Evolutionary conservation across 2,888 invertebrate genomes (phyloP).

Genomic region (Mythimna albipuncta): DNA sequence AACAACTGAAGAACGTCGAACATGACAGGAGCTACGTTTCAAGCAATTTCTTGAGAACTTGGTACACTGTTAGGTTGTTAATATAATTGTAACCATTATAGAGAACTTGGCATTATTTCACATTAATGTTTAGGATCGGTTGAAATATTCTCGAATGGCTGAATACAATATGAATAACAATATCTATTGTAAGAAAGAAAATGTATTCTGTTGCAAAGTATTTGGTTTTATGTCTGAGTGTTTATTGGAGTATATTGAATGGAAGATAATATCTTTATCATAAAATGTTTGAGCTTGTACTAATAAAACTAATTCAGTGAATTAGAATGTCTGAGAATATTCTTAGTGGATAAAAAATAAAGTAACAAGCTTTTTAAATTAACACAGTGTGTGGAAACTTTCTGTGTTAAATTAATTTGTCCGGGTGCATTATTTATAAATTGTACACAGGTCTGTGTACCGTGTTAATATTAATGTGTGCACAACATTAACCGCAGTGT

Average conservation of each 20-base stretch:
- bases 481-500: conserved; percentile 60
- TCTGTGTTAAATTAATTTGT: conserved; percentile 38
- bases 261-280: conserved; percentile 29
- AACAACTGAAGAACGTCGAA: too few relatives aligned
- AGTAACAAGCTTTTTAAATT: neutral
- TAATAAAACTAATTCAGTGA: conserved; percentile 8
- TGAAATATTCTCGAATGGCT: conserved; percentile 45
- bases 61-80: too few relatives aligned
- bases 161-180: conserved; percentile 55
- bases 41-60: too few relatives aligned
- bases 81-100: too few relatives aligned
- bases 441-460: conserved; percentile 34
- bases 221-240: conserved; percentile 49
- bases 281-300: conserved; percentile 17
- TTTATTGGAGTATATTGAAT: conserved; percentile 42
- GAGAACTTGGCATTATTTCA: too few relatives aligned
- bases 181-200: conserved; percentile 47
- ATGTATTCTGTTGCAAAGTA: conserved; percentile 43
- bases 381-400: conserved; percentile 12
- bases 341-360: neutral
- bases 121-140: neutral
- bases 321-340: conserved; percentile 4
- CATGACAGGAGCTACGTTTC: too few relatives aligned
- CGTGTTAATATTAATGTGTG: conserved; percentile 58
- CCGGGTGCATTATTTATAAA: conserved; percentile 46